Percentiles rank a stretch among this genome's conserved stretches.
Conservation (phyloP, 2,888 invertebrate genomes). For the Phaedon cochleariae region DNA sequence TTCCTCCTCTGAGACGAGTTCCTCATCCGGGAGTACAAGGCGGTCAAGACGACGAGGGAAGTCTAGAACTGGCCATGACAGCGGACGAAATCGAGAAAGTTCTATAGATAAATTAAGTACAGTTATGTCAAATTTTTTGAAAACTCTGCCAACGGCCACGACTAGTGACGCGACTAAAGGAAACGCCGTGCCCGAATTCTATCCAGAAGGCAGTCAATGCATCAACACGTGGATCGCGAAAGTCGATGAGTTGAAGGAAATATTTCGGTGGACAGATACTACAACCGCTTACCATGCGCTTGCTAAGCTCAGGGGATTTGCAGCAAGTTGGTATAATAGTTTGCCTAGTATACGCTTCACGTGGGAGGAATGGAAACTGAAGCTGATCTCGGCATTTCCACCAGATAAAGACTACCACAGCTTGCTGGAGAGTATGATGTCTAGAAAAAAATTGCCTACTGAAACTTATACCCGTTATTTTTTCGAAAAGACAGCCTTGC, state of each 20-base stretch:
- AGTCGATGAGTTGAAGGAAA: not conserved
- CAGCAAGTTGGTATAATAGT: slow-evolving; percentile 6
- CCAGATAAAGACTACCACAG: slow-evolving; percentile 25
- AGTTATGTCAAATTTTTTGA: too few relatives aligned
- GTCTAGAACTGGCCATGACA: too few relatives aligned
- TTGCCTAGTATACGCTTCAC: slow-evolving; percentile 31
- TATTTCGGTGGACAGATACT: not conserved
- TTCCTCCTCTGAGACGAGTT: too few relatives aligned
- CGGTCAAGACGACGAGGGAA: too few relatives aligned
- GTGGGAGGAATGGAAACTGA: slow-evolving; percentile 40
- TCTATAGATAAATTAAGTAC: too few relatives aligned
- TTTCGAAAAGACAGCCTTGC: slow-evolving; percentile 37
- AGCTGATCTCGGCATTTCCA: slow-evolving; percentile 33
- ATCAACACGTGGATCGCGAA: not conserved
- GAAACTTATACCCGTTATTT: slow-evolving; percentile 38
- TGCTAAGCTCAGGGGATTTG: not conserved
- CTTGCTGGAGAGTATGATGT: slow-evolving; percentile 33
- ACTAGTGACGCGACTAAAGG: too few relatives aligned
- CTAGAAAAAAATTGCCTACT: slow-evolving; percentile 30
- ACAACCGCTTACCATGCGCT: not conserved
- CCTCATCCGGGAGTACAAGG: too few relatives aligned
- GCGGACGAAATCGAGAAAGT: slow-evolving; percentile 11
- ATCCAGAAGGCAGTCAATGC: not conserved
- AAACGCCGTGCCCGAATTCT: too few relatives aligned
- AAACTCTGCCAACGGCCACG: too few relatives aligned